Evolutionary conservation across 2,888 invertebrate species (phyloP).

Genomic region (Seira sanloemensis): DNA sequence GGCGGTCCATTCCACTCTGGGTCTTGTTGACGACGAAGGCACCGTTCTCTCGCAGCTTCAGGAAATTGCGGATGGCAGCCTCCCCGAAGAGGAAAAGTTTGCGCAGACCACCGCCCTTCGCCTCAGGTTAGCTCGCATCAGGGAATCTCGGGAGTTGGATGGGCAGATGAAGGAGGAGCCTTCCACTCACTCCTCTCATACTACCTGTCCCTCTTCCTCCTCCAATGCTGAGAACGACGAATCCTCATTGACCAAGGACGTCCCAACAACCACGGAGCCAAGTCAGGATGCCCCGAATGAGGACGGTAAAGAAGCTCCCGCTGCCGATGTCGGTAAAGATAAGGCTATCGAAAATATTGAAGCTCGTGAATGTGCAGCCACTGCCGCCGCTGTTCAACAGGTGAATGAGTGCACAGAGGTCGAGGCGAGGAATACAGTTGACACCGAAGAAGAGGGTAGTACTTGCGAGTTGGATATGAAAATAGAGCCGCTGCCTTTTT

Average conservation of each 20-base stretch:
- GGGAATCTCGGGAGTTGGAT: slow-evolving; percentile 37
- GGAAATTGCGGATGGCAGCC: slow-evolving; percentile 51
- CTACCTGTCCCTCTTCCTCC: not conserved
- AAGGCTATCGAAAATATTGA: not conserved
- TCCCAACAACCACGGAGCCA: not conserved
- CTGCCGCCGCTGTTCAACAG: not conserved
- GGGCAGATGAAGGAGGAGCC: not conserved
- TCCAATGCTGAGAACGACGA: slow-evolving; percentile 28
- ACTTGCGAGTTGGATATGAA: slow-evolving; percentile 28
- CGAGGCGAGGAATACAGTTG: not conserved
- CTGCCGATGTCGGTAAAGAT: not conserved
- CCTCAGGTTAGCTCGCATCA: slow-evolving; percentile 30
- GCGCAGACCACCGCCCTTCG: slow-evolving; percentile 47
- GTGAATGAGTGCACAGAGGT: not conserved
- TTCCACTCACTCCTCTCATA: not conserved
- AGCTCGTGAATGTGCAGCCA: not conserved
- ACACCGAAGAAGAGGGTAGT: slow-evolving; percentile 18
- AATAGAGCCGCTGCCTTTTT: slow-evolving; percentile 22
- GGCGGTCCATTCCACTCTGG: slow-evolving; percentile 51
- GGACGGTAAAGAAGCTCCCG: not conserved
- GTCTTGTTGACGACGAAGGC: slow-evolving; percentile 57
- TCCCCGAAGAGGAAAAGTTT: slow-evolving; percentile 58
- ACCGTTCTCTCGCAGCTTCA: slow-evolving; percentile 48
- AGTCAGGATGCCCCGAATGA: no score
- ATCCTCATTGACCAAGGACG: not conserved